These are phyloP conservation scores for Elegia similella DNA, from an alignment of 2,888 invertebrate genomes.

Conservation along the genomic window DNA sequence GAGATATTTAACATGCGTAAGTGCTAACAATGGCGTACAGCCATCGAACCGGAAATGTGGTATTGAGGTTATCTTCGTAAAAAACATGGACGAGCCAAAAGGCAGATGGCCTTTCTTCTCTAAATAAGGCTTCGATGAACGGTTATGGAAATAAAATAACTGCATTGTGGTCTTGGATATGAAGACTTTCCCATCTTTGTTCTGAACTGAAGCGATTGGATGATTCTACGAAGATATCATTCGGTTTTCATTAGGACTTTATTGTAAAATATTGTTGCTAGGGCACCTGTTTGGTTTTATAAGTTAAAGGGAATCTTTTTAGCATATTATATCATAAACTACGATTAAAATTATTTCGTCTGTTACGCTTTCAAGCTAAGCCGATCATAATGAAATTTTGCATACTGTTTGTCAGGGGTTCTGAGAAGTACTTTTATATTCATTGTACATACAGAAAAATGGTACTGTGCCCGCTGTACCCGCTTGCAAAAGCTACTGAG, in stretches of 20 bases:
- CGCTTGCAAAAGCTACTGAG: too few relatives aligned
- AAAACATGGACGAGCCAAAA: conserved; percentile 1
- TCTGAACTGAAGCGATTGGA: neutral
- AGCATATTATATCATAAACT: too few relatives aligned
- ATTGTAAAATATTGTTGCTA: neutral
- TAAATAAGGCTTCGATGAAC: neutral
- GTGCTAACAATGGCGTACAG: neutral
- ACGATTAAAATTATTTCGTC: too few relatives aligned
- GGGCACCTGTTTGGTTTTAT: too few relatives aligned
- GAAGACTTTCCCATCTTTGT: neutral
- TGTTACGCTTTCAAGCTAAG: too few relatives aligned
- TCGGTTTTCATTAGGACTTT: neutral
- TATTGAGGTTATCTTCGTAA: neutral
- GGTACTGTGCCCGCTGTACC: too few relatives aligned
- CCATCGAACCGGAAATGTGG: neutral
- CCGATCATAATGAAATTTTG: too few relatives aligned
- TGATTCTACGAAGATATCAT: neutral
- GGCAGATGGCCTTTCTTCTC: neutral
- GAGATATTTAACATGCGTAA: conserved; percentile 10
- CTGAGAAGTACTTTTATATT: too few relatives aligned
- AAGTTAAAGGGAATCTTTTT: too few relatives aligned
- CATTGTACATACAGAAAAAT: too few relatives aligned
- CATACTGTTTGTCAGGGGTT: too few relatives aligned
- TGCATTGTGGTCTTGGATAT: neutral
- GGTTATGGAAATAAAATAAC: neutral